These are phyloP conservation scores for Dryococelus australis DNA, from an alignment of 2,888 invertebrate genomes.

Conservation along the genomic window DNA sequence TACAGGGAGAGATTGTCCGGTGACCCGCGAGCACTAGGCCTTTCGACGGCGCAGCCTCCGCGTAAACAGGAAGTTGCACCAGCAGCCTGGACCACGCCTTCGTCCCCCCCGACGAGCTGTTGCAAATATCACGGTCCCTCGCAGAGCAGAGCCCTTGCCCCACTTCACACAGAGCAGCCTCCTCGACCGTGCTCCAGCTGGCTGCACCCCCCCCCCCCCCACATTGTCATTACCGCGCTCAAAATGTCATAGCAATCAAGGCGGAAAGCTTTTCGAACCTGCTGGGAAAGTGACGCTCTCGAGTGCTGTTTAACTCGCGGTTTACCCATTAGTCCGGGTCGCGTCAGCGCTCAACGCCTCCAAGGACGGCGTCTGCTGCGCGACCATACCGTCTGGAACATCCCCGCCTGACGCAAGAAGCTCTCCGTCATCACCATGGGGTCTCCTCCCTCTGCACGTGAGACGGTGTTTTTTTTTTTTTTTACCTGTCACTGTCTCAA, in stretches of 20 bases:
- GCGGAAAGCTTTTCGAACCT: background rate
- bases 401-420: background rate
- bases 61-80: background rate
- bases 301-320: background rate
- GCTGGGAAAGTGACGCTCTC: background rate
- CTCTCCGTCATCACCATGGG: too few species aligned
- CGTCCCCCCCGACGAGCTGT: background rate
- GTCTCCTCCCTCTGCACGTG: too few species aligned
- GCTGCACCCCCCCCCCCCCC: too few species aligned
- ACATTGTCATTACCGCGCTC: background rate
- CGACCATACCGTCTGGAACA: background rate
- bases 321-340: background rate
- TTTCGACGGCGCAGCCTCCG: background rate
- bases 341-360: too few species aligned
- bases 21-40: background rate
- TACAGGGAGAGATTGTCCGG: too few species aligned
- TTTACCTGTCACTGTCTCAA: too few species aligned
- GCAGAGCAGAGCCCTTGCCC: background rate
- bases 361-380: background rate
- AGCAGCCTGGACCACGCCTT: background rate
- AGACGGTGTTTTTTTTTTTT: too few species aligned
- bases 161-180: background rate
- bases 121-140: background rate
- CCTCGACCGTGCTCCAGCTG: background rate
- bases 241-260: background rate